These are phyloP conservation scores for Ammospiza nelsoni DNA, from an alignment of 2,113 vertebrate species.

Conservation along the genomic window DNA sequence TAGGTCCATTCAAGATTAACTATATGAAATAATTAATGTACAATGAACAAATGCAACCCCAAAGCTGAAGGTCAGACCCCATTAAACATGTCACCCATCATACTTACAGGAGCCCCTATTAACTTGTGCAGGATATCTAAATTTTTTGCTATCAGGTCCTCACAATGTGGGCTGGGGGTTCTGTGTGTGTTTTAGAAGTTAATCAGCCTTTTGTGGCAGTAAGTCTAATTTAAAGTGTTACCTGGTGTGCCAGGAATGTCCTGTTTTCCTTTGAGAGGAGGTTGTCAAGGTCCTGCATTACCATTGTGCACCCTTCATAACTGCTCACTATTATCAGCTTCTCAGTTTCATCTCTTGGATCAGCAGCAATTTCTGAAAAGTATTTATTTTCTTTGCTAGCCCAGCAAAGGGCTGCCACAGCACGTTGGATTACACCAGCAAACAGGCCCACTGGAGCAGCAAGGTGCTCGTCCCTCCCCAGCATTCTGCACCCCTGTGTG, in stretches of 20 bases:
- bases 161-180: accelerated
- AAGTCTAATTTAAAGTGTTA: background rate
- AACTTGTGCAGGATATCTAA: background rate
- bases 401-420: slow-evolving; percentile 1
- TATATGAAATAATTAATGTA: background rate
- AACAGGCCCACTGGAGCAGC: background rate
- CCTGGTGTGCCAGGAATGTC: slow-evolving; percentile 57
- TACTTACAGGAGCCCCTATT: background rate
- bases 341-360: slow-evolving; percentile 55
- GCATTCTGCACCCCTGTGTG: background rate
- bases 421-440: background rate
- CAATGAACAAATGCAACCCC: background rate
- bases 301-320: slow-evolving; percentile 48
- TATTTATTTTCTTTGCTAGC: slow-evolving; percentile 23
- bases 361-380: slow-evolving; percentile 13
- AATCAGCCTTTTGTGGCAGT: background rate
- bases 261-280: slow-evolving; percentile 49
- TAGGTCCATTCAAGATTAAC: background rate
- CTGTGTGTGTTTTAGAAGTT: background rate
- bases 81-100: background rate
- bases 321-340: slow-evolving; percentile 41
- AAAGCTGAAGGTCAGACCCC: background rate
- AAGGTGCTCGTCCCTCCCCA: accelerated
- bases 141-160: background rate
- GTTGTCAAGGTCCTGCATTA: slow-evolving; percentile 46